Conservation (phyloP, 2,113 vertebrate genomes). For the Benitochromis conjunctus region DNA sequence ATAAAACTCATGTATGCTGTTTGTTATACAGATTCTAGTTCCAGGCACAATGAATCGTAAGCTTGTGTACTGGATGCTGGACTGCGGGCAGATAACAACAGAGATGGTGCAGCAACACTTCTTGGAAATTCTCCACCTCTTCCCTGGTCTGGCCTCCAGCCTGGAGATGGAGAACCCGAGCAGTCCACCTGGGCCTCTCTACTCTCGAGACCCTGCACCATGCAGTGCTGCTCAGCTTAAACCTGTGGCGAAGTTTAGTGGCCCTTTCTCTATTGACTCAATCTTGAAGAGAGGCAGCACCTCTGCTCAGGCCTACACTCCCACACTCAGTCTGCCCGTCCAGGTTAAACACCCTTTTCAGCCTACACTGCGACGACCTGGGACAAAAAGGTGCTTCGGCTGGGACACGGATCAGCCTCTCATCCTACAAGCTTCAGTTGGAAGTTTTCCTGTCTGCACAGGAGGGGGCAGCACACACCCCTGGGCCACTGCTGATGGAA, state of each 20-base stretch:
- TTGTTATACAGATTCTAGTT: conserved; percentile 49
- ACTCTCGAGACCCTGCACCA: neutral
- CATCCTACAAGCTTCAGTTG: neutral
- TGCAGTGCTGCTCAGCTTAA: neutral
- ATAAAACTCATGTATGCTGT: neutral
- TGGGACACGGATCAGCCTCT: conserved; percentile 4
- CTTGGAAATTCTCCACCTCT: conserved; percentile 46
- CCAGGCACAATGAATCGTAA: conserved; percentile 33
- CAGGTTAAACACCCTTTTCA: neutral
- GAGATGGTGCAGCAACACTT: conserved; percentile 70
- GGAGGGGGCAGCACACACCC: conserved; percentile 32
- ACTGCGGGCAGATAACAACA: conserved; percentile 27
- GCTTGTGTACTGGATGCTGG: conserved; percentile 68
- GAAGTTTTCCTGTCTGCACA: neutral
- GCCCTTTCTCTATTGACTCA: conserved; percentile 71
- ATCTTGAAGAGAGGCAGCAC: conserved; percentile 48
- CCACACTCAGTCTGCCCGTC: neutral
- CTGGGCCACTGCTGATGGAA: neutral
- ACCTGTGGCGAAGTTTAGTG: conserved; percentile 47
- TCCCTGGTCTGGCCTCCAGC: conserved; percentile 42
- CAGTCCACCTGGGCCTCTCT: neutral
- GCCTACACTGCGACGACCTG: neutral
- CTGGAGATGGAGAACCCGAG: neutral
- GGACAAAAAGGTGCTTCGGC: conserved; percentile 4
- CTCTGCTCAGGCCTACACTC: neutral